phyloP scores from a whole-genome alignment of 1,140 invertebrate genomes.

The Papilio aristodemus region DNA sequence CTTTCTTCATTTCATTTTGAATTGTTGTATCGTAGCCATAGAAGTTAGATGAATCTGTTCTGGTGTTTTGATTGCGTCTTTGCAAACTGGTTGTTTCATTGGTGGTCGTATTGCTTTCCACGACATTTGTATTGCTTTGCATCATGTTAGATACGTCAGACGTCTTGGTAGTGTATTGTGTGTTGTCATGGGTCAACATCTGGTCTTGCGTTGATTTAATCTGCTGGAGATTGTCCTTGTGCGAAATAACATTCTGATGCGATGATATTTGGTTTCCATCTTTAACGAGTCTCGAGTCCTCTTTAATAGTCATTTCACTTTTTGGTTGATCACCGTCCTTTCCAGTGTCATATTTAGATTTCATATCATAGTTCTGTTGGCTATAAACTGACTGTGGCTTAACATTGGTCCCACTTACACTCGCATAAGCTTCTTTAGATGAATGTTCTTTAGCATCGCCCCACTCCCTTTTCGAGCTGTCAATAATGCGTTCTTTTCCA shows the following conservation, averaged over 20 bases:
- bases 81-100: slow-evolving; percentile 45
- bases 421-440: slow-evolving; percentile 77
- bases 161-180: slow-evolving; percentile 26
- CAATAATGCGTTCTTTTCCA: slow-evolving; percentile 82
- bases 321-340: slow-evolving; percentile 73
- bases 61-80: slow-evolving; percentile 52
- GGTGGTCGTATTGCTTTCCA: slow-evolving; percentile 35
- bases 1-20: slow-evolving; percentile 68
- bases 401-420: slow-evolving; percentile 78
- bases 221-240: slow-evolving; percentile 56
- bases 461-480: slow-evolving; percentile 80
- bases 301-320: slow-evolving; percentile 62
- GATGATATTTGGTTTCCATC: slow-evolving; percentile 66
- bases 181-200: slow-evolving; percentile 36
- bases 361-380: slow-evolving; percentile 77
- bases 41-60: slow-evolving; percentile 73
- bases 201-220: slow-evolving; percentile 25
- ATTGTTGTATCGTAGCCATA: slow-evolving; percentile 71
- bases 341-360: slow-evolving; percentile 80
- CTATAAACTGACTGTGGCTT: slow-evolving; percentile 77
- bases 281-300: slow-evolving; percentile 69
- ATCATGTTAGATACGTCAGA: slow-evolving; percentile 26
- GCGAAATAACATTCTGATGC: slow-evolving; percentile 60
- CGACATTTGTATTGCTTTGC: slow-evolving; percentile 34
- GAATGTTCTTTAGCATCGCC: slow-evolving; percentile 74